These are phyloP conservation scores for Hydrozoanthus gracilis DNA, from an alignment of 92 coral and sea anemone genomes.

Conservation along the genomic window DNA sequence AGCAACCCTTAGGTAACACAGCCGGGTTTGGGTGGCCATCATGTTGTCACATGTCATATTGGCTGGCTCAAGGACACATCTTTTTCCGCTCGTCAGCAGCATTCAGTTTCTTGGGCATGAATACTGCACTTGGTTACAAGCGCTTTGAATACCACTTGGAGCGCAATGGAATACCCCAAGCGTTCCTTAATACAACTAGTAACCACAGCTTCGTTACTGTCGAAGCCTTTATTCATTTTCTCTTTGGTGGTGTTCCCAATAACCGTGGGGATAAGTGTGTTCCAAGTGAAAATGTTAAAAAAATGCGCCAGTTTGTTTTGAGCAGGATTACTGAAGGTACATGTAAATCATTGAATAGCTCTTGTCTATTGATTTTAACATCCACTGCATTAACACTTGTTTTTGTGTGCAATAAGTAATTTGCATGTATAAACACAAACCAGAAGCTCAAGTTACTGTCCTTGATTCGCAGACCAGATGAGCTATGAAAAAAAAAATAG, in stretches of 20 bases:
- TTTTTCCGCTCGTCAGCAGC: slow-evolving; percentile 39
- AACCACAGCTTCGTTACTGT: slow-evolving; percentile 44
- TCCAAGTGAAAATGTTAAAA: slow-evolving; percentile 47
- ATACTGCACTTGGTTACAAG: slow-evolving; percentile 44
- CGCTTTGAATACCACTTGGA: slow-evolving; percentile 48
- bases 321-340: slow-evolving; percentile 41
- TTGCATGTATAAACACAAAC: too few relatives aligned
- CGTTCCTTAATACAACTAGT: slow-evolving; percentile 31
- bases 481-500: background rate
- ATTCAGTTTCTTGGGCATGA: slow-evolving; percentile 47
- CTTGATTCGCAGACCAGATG: background rate
- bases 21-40: slow-evolving; percentile 48
- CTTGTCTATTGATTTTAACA: background rate
- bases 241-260: slow-evolving; percentile 35
- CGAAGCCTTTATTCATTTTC: slow-evolving; percentile 43
- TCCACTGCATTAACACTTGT: background rate
- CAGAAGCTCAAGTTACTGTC: too few relatives aligned
- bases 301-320: slow-evolving; percentile 34
- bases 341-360: background rate
- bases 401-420: background rate
- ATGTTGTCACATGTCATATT: slow-evolving; percentile 48
- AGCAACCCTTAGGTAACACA: slow-evolving; percentile 43
- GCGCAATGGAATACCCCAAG: slow-evolving; percentile 38
- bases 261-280: slow-evolving; percentile 35
- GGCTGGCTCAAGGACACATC: slow-evolving; percentile 39